Evolutionary conservation across 2,888 invertebrate genomes (phyloP).

Genomic region (Nephrocerus scutellatus): DNA sequence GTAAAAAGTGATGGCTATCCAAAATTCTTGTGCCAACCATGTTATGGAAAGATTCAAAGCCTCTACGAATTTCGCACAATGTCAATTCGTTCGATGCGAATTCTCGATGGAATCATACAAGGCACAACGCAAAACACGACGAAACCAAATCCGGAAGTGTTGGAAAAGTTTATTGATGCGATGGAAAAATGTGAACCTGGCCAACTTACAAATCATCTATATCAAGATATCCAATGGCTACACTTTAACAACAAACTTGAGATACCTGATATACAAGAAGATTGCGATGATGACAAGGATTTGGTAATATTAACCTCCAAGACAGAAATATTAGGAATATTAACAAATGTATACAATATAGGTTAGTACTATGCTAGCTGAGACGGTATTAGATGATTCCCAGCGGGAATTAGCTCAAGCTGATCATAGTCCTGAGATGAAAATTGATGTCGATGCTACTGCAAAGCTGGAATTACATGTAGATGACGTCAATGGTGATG

Average conservation of each 20-base stretch:
- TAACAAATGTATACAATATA: no score
- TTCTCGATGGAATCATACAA: constrained; percentile 15
- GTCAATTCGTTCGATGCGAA: constrained; percentile 32
- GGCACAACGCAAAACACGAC: neutral
- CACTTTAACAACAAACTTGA: constrained; percentile 13
- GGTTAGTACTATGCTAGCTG: neutral
- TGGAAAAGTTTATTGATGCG: no score
- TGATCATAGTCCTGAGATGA: neutral
- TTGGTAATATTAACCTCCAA: constrained; percentile 12
- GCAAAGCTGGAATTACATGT: neutral
- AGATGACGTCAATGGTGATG: constrained; percentile 3
- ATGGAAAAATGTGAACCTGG: no score
- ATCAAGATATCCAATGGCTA: constrained; percentile 14
- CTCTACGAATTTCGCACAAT: constrained; percentile 35
- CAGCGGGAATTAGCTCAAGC: neutral
- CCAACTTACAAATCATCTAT: no score
- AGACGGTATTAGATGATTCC: constrained; percentile 5
- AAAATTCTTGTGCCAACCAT: constrained; percentile 30
- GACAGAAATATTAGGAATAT: no score
- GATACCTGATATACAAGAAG: neutral
- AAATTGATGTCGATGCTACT: neutral
- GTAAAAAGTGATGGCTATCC: constrained; percentile 25
- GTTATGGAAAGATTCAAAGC: constrained; percentile 31
- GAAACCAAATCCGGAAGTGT: neutral
- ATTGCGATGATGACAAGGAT: constrained; percentile 2